phyloP scores from a whole-genome alignment of 2,888 invertebrate species.

The Tipula helvola region DNA sequence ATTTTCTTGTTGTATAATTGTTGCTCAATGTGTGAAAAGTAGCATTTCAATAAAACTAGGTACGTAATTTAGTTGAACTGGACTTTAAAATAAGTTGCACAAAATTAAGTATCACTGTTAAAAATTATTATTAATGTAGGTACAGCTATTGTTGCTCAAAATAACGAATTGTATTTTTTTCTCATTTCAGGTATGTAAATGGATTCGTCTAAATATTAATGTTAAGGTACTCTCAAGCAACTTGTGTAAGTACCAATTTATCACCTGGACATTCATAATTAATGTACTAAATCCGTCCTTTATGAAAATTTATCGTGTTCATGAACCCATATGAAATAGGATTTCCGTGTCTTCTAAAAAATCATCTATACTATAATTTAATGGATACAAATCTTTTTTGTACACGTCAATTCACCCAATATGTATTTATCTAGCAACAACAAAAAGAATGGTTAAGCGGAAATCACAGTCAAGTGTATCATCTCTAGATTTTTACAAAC shows the following conservation, averaged over 20 bases:
- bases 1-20: no score
- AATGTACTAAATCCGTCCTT: neutral
- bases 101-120: no score
- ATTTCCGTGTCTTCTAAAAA: neutral
- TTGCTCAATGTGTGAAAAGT: no score
- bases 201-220: neutral
- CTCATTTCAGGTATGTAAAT: no score
- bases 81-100: no score
- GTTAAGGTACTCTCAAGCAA: neutral
- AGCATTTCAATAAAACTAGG: no score
- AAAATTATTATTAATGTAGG: no score
- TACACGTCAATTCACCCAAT: neutral
- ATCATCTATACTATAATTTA: neutral
- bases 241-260: neutral
- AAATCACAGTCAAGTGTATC: neutral
- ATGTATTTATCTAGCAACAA: neutral
- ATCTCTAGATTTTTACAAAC: neutral
- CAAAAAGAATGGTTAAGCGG: neutral
- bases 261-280: neutral
- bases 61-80: no score
- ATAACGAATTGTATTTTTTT: no score
- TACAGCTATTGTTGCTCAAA: no score
- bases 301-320: neutral
- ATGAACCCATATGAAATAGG: neutral
- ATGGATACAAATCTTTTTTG: neutral